Base-by-base conservation (phyloP, 1,140 invertebrate species). In the Ladona fulva region DNA sequence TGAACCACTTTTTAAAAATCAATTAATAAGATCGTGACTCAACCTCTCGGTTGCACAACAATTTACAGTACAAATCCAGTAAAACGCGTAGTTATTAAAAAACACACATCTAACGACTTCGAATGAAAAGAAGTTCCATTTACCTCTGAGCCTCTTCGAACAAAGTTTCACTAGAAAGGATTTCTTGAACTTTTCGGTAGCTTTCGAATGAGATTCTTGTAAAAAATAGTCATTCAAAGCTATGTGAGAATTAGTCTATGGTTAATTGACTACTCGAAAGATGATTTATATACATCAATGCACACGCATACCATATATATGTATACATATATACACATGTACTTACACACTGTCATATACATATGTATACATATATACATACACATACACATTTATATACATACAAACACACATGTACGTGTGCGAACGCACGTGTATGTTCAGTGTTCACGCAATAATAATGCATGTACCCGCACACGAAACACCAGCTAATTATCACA, bases 241-340 rank as follows among this genome's bases (percentile, higher is more conserved):
- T 66, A 66, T 66, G n/a, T 66, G 52, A 66, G 52, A 66, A 66
- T 66, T 6, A 66, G 52, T 66, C 52, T 66, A 66, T 66, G 52
- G 3, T 66, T 66, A 66, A 66, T 66, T 66, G 52, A 66, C 52
- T 66, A 66, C 52, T 66, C 14, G 52, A 66, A 66, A 66, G n/a
- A 37, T 19, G 52, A 6, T 3, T 66, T 66, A 66, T 66, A 19
- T 66, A 66, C n/a, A 66, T 22, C 14, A 19, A 22, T 66, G n/a
- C n/a, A 66, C n/a, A 66, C n/a, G 14, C n/a, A 66, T 66, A 66
- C 52, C 8, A 37, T 37, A 66, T 66, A 66, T 22, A 66, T 66
- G 52, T 66, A 12, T 66, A 66, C 14, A 66, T 66, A 5, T 66
- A 66, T 66, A 66, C 12, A 12, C 8, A 37, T 37, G 8, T 8